Conservation (phyloP, 2,797 vertebrate genomes). For the Cossypha dichroa region DNA sequence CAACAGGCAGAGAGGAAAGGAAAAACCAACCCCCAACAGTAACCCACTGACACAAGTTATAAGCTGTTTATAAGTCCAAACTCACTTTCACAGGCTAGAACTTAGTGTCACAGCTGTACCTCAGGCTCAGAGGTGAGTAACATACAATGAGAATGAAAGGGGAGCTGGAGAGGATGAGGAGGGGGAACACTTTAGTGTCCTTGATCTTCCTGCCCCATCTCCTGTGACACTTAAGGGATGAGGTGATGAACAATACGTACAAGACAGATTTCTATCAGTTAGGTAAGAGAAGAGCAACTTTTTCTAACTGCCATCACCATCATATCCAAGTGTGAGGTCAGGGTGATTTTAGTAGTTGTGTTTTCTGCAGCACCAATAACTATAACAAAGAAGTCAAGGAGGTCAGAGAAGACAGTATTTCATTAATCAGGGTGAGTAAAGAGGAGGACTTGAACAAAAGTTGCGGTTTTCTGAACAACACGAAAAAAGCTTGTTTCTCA, state of each 20-base stretch:
- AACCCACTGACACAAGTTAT: background rate
- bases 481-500: background rate
- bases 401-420: background rate
- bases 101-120: background rate
- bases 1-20: no score
- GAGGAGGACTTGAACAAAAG: background rate
- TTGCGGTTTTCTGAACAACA: background rate
- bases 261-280: background rate
- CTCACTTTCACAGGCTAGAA: background rate
- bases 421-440: background rate
- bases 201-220: background rate
- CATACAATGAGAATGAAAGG: background rate
- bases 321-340: background rate
- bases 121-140: background rate
- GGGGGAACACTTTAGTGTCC: background rate
- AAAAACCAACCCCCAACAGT: background rate
- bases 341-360: background rate
- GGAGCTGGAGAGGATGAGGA: background rate
- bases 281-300: background rate
- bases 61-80: background rate
- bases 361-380: background rate
- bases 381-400: background rate
- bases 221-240: background rate
- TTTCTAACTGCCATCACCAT: background rate
- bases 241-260: background rate